Base-by-base conservation (phyloP, 2,113 vertebrate genomes). In the Syrmaticus mikado region DNA sequence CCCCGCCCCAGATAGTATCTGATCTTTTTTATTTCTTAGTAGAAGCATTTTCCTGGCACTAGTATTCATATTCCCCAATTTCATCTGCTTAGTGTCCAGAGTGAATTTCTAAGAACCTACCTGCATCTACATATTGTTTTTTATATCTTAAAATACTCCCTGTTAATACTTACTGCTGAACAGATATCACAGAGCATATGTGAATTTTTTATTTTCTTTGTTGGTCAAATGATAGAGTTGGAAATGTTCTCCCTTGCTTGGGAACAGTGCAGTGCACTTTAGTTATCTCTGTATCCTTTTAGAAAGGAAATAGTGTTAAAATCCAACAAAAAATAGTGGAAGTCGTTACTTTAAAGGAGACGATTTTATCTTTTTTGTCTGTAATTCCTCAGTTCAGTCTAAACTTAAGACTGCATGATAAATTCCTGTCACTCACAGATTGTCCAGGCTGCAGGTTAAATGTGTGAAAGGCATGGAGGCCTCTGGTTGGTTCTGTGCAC, bases 11-110 rank as follows among this genome's bases (percentile, higher is more conserved):
- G 38, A 55, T 79, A 30, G 8, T 57, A 9, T 82, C 58, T 41
- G 71, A 40, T 58, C 62, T 84, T 84, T 92, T 89, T 82, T 84
- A 50, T 91, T 87, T 84, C 66, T 28, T 85, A 78, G 18, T 50
- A 82, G 62, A 24, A 1, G 1, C 18, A 27, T 85, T 87, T 70
- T n/a, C 20, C 21, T 92, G 36, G 45, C 9, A 74, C 20, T 82
- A 32, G 27, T 55, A 84, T 43, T 72, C 78, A 30, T 43, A 66
- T 55, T 85, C 27, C 45, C 76, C 76, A 20, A 48, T 82, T 85
- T 80, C n/a, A 92, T 25, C 27, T 58, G 30, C 43, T 91, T 89
- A 11, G 8, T 12, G 75, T 45, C 15, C 14, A 18, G 34, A 90
- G 60, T 73, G 72, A 72, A 53, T 75, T 82, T 92, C 5, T 22